Evolutionary conservation across 64 coral and sea anemone species (phyloP).

Genomic region (Actinia tenebrosa): DNA sequence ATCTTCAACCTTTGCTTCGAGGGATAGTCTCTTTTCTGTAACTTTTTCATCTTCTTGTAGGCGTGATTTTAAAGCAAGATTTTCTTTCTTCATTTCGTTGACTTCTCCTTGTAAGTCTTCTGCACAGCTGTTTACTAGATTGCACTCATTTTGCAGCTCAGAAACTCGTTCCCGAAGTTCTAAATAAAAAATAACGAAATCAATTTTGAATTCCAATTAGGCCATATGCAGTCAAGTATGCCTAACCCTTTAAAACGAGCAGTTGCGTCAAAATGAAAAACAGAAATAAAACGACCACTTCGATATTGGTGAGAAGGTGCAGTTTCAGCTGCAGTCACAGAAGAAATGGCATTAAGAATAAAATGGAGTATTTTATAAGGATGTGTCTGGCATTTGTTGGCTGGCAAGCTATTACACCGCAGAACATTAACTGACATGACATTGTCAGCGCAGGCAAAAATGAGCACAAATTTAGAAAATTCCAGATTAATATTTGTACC

Average conservation of each 20-base stretch:
- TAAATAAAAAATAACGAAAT: neutral
- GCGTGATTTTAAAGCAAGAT: neutral
- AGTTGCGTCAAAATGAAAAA: too few relatives aligned
- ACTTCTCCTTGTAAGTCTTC: conserved; percentile 30
- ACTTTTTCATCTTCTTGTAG: conserved; percentile 14
- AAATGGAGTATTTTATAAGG: too few relatives aligned
- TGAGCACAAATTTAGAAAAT: too few relatives aligned
- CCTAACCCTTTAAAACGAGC: too few relatives aligned
- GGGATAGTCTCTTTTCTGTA: neutral
- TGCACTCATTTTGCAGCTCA: conserved; percentile 15
- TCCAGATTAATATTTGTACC: neutral
- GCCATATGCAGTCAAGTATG: neutral
- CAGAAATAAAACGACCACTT: too few relatives aligned
- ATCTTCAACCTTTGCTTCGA: neutral
- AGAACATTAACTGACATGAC: too few relatives aligned
- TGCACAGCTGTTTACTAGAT: conserved; percentile 9
- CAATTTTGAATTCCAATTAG: neutral
- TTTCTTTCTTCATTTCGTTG: conserved; percentile 18
- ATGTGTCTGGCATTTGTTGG: too few relatives aligned
- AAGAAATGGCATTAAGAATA: too few relatives aligned
- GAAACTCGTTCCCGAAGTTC: conserved; percentile 9
- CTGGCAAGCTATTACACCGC: too few relatives aligned
- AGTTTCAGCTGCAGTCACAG: too few relatives aligned
- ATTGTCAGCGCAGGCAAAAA: too few relatives aligned
- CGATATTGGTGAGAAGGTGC: too few relatives aligned